These are phyloP conservation scores for Cairina moschata DNA, from an alignment of 2,113 vertebrate genomes.

Conservation along the genomic window DNA sequence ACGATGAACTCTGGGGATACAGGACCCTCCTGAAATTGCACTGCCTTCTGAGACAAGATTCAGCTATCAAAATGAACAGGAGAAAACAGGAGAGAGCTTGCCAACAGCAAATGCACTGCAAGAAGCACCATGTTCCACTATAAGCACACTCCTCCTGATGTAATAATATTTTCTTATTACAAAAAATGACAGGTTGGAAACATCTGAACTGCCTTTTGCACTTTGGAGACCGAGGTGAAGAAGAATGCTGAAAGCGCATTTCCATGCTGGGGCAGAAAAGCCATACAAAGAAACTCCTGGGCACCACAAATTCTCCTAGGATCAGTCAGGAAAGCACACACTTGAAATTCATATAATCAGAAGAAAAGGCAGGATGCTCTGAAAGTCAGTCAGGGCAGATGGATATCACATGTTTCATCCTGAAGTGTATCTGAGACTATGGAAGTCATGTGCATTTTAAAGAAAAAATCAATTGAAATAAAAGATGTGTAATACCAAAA, in stretches of 20 bases:
- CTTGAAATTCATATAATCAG: not conserved
- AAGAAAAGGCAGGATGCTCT: not conserved
- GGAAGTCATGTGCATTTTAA: not conserved
- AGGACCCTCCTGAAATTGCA: not conserved
- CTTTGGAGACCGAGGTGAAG: not conserved
- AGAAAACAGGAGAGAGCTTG: not conserved
- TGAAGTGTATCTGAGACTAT: not conserved
- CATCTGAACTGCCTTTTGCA: not conserved
- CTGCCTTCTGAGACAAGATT: not conserved
- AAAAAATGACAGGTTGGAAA: constrained; percentile 13
- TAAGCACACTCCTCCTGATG: constrained; percentile 36
- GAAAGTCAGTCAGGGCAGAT: not conserved
- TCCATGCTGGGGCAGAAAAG: not conserved
- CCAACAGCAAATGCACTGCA: not conserved
- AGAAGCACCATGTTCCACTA: not conserved
- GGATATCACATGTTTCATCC: not conserved
- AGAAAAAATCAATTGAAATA: not conserved
- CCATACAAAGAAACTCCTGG: not conserved
- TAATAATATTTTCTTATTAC: constrained; percentile 46
- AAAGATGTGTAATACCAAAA: not conserved
- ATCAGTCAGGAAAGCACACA: not conserved
- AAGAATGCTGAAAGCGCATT: not conserved
- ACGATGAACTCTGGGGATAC: not conserved
- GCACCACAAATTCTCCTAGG: not conserved
- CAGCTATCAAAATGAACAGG: not conserved